Percentiles rank a stretch among this genome's conserved stretches.
Evolutionary conservation across 2,113 vertebrate species (phyloP).

Genomic region (Isurus oxyrinchus): DNA sequence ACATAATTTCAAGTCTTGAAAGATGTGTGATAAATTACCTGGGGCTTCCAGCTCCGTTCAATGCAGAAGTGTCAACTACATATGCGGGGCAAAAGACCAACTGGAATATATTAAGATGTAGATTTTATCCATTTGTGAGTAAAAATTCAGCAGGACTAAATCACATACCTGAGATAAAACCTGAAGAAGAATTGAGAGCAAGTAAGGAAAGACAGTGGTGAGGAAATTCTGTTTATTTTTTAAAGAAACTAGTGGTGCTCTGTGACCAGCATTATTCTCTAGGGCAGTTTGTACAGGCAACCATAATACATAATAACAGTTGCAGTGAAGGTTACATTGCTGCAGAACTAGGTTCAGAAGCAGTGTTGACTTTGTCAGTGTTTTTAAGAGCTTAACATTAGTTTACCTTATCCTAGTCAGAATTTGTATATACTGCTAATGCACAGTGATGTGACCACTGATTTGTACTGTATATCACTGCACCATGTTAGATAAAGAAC

Average conservation of each 20-base stretch:
- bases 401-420: background rate
- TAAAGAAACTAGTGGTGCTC: background rate
- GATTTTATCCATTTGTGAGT: background rate
- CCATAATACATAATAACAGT: background rate
- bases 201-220: background rate
- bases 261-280: background rate
- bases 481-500: background rate
- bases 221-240: background rate
- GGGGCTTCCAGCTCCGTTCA: background rate
- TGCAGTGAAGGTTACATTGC: background rate
- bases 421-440: background rate
- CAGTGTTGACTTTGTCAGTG: background rate
- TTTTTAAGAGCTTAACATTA: background rate
- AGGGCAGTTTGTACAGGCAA: background rate
- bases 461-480: background rate
- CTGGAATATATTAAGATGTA: background rate
- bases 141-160: background rate
- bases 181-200: background rate
- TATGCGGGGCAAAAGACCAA: background rate
- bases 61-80: background rate
- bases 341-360: background rate
- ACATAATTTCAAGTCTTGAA: slow-evolving; percentile 29
- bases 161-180: background rate
- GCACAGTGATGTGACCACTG: background rate
- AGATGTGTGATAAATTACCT: background rate